Percentiles rank a stretch among this genome's conserved stretches.
phyloP scores from a whole-genome alignment of 2,888 invertebrate species.

The Philereme transversata region DNA sequence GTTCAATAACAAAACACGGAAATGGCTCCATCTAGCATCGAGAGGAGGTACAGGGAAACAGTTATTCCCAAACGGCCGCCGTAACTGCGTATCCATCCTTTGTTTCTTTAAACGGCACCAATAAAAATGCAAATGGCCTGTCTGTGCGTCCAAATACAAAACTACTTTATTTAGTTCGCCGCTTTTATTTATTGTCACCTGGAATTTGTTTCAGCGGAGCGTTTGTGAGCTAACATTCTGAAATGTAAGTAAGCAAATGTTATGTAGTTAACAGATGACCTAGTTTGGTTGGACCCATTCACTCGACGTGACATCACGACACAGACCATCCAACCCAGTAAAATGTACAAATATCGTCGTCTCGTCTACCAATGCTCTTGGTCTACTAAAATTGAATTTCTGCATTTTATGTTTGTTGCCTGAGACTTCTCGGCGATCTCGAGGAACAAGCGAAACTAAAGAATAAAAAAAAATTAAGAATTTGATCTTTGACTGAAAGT shows the following conservation, averaged over 20 bases:
- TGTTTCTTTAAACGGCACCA: conserved; percentile 76
- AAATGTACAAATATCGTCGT: no score
- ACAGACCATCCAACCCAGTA: no score
- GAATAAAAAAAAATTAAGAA: no score
- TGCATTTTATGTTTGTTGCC: no score
- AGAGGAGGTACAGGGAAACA: conserved; percentile 37
- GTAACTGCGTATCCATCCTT: conserved; percentile 56
- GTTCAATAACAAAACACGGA: conserved; percentile 23
- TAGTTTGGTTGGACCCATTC: no score
- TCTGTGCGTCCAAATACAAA: conserved; percentile 62
- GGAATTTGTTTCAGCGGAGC: conserved; percentile 17
- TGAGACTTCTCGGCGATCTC: no score
- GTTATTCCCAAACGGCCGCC: conserved; percentile 50
- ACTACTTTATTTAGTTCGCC: conserved; percentile 69
- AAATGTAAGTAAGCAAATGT: not conserved
- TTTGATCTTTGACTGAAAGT: no score
- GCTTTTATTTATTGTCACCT: conserved; percentile 33
- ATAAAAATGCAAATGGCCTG: conserved; percentile 77
- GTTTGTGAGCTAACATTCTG: conserved; percentile 1
- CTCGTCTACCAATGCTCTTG: no score
- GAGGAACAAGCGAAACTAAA: no score
- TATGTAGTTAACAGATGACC: no score
- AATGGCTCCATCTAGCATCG: conserved; percentile 27
- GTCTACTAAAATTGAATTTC: no score
- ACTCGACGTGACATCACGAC: no score